A percentile compares a stretch with the other conserved stretches of the same genome.
phyloP scores from a whole-genome alignment of 2,113 vertebrate species.

The Zosterops lateralis region DNA sequence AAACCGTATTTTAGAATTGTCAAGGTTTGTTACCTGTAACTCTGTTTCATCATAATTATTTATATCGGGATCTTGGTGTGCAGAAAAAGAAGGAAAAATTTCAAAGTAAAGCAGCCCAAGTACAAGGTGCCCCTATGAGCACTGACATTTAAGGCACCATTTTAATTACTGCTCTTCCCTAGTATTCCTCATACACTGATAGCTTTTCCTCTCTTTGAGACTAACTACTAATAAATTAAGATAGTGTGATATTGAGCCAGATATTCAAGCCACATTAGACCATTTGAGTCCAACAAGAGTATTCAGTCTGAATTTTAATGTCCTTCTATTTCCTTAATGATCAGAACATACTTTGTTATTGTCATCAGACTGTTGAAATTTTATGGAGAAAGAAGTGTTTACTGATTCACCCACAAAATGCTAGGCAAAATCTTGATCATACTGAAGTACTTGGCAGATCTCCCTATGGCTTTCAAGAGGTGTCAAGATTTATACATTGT shows the following conservation, averaged over 20 bases:
- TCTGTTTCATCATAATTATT: neutral
- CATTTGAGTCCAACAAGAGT: neutral
- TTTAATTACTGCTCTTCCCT: neutral
- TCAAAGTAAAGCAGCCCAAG: neutral
- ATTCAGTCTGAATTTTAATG: slow-evolving; percentile 35
- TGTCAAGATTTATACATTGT: neutral
- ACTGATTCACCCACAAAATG: neutral
- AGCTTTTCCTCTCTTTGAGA: neutral
- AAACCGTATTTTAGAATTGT: neutral
- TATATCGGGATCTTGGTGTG: neutral
- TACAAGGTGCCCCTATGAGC: neutral
- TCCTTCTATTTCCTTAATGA: neutral
- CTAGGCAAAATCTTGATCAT: neutral
- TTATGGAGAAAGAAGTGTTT: neutral
- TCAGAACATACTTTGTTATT: neutral
- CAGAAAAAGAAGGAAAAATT: neutral
- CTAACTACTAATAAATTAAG: neutral
- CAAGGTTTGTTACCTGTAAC: neutral
- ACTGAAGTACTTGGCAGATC: neutral
- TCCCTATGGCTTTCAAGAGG: neutral
- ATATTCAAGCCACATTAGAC: neutral
- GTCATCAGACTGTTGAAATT: neutral
- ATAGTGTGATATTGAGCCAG: neutral
- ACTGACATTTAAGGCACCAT: neutral
- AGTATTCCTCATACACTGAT: neutral